phyloP scores from a whole-genome alignment of 2,113 vertebrate genomes.

The Cathartes aura region DNA sequence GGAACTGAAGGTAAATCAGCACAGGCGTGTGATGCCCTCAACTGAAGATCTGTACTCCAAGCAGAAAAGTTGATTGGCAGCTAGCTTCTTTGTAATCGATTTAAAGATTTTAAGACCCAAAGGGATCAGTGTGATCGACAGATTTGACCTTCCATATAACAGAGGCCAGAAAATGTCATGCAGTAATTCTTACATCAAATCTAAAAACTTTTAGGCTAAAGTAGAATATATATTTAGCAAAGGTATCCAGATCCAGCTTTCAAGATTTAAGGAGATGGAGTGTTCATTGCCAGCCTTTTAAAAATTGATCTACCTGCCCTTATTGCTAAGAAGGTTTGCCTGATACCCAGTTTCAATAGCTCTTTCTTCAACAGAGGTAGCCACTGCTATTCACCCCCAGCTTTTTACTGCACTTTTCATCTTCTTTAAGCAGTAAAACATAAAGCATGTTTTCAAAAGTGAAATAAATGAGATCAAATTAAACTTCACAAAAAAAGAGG shows the following conservation, averaged over 20 bases:
- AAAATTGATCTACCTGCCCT: neutral
- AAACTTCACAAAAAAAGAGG: neutral
- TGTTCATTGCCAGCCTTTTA: neutral
- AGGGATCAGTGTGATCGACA: neutral
- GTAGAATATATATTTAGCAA: neutral
- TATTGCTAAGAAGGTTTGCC: neutral
- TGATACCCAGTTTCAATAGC: neutral
- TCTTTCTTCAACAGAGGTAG: neutral
- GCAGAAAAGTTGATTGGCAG: neutral
- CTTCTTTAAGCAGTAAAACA: neutral
- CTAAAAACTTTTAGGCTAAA: neutral
- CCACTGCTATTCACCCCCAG: neutral
- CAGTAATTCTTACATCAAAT: neutral
- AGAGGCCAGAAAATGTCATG: neutral
- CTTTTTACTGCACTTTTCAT: neutral
- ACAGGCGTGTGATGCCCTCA: neutral
- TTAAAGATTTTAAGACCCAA: neutral
- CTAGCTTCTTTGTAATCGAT: neutral
- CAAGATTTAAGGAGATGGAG: neutral
- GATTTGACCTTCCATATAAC: neutral
- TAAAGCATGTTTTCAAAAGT: neutral
- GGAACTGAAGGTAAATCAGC: neutral
- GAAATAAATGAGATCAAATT: neutral
- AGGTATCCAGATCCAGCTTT: neutral
- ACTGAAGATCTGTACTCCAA: neutral